Percentiles rank a stretch among this genome's conserved stretches.
Evolutionary conservation across 2,797 vertebrate species (phyloP).

Genomic region (Brachyrhaphis roseni): DNA sequence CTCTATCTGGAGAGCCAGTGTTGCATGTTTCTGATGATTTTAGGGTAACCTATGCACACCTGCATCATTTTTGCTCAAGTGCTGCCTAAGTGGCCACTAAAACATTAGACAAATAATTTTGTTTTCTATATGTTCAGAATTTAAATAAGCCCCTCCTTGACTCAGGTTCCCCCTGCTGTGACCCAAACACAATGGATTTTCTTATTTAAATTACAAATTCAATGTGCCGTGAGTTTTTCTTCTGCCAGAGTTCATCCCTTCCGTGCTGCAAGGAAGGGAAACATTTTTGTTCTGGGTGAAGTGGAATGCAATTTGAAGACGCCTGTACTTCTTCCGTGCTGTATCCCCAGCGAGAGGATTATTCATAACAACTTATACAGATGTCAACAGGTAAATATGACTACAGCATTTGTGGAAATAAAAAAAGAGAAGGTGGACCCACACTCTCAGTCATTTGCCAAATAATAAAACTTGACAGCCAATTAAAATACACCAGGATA

Average conservation of each 20-base stretch:
- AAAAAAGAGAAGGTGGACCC: background rate
- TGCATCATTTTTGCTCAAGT: background rate
- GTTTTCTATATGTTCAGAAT: background rate
- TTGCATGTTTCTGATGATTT: background rate
- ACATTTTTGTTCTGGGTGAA: background rate
- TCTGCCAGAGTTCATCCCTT: background rate
- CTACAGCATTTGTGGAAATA: background rate
- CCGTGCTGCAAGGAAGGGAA: background rate
- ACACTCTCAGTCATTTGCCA: background rate
- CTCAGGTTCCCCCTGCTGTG: background rate
- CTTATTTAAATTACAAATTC: slow-evolving; percentile 1
- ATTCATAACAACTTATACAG: background rate
- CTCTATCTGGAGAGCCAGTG: background rate
- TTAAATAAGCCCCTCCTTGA: background rate
- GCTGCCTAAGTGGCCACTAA: background rate
- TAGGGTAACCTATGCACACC: background rate
- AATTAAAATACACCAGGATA: background rate
- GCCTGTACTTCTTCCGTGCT: background rate
- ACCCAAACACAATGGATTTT: background rate
- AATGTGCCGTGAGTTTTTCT: background rate
- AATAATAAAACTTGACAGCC: slow-evolving; percentile 7
- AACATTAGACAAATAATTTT: background rate
- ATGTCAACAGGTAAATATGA: background rate
- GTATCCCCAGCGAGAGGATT: background rate
- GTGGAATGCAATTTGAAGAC: background rate